A percentile compares a stretch with the other conserved stretches of the same genome.
These are phyloP conservation scores for Otus sunia DNA, from an alignment of 2,113 vertebrate genomes.

Conservation along the genomic window DNA sequence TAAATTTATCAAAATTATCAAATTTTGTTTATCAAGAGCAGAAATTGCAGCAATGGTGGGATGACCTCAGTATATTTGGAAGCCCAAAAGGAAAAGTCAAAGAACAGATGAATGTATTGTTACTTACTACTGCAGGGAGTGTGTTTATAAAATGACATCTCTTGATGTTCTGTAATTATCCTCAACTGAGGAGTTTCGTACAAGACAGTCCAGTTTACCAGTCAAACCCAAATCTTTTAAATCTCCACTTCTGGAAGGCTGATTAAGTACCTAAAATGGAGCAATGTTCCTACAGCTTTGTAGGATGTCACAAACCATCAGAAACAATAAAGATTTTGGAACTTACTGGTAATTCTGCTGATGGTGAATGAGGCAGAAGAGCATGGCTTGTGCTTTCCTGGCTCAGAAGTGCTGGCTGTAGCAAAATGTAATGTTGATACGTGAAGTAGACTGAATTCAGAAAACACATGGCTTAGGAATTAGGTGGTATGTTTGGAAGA, in stretches of 20 bases:
- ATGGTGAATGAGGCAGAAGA: not conserved
- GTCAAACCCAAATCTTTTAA: not conserved
- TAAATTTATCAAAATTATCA: not conserved
- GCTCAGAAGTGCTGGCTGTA: not conserved
- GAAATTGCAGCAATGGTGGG: not conserved
- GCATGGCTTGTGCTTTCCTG: conserved; percentile 8
- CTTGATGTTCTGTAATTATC: not conserved
- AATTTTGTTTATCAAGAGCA: not conserved
- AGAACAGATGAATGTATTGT: not conserved
- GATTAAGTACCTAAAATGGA: not conserved
- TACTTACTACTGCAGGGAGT: not conserved
- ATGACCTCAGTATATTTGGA: not conserved
- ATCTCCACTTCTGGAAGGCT: not conserved
- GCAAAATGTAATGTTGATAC: not conserved
- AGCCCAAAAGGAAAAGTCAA: not conserved
- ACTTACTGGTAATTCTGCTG: not conserved
- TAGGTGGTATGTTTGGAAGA: not conserved
- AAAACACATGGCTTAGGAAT: conserved; percentile 9
- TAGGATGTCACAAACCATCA: not conserved
- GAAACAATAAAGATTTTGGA: conserved; percentile 34
- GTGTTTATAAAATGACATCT: not conserved
- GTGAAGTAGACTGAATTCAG: not conserved
- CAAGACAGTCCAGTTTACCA: not conserved
- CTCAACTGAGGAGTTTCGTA: not conserved
- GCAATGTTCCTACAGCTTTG: not conserved